These are phyloP conservation scores for Drosophila quadrilineata DNA, from an alignment of 1,140 invertebrate species.

Conservation along the genomic window DNA sequence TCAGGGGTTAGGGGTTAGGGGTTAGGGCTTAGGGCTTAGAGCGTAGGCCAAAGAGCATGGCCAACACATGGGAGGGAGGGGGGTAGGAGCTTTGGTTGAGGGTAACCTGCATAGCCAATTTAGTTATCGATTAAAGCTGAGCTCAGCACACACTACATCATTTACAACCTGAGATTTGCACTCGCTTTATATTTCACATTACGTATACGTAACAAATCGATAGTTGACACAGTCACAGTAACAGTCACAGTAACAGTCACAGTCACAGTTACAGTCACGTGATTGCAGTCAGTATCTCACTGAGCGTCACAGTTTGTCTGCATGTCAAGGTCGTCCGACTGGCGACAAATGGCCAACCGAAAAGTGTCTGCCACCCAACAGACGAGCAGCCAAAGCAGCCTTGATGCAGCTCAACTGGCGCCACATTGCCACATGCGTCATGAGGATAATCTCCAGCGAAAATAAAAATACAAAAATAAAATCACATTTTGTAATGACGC, in stretches of 20 bases:
- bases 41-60: neutral
- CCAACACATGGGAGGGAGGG: neutral
- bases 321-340: constrained; percentile 52
- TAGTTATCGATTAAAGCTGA: too few relatives aligned
- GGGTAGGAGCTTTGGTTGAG: neutral
- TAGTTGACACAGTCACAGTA: constrained; percentile 46
- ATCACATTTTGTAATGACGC: too few relatives aligned
- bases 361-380: constrained; percentile 20
- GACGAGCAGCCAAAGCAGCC: constrained; percentile 43
- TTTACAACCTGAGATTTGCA: neutral
- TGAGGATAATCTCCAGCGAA: constrained; percentile 5
- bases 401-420: too few relatives aligned
- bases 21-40: neutral
- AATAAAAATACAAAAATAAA: too few relatives aligned
- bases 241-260: constrained; percentile 6
- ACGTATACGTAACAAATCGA: constrained; percentile 60
- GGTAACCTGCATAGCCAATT: neutral
- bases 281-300: too few relatives aligned
- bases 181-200: constrained; percentile 10
- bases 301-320: neutral
- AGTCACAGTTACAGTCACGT: constrained; percentile 11
- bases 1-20: neutral
- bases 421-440: constrained; percentile 53
- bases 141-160: neutral
- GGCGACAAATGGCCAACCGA: too few relatives aligned